Evolutionary conservation across 2,113 vertebrate genomes (phyloP).

Genomic region (Glareola pratincola): DNA sequence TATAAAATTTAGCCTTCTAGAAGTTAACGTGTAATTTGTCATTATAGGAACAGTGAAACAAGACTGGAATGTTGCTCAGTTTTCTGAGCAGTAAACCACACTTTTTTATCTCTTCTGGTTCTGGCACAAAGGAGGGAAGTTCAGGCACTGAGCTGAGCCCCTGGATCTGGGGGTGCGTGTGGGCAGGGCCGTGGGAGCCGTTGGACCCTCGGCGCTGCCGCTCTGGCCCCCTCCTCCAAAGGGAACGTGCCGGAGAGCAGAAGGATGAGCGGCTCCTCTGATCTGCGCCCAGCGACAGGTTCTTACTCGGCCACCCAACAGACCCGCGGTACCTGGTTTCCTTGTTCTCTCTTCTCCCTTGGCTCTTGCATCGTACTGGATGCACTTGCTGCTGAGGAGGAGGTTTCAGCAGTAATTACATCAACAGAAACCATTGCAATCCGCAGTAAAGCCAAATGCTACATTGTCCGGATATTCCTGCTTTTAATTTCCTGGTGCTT

Average conservation of each 20-base stretch:
- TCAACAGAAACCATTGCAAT: background rate
- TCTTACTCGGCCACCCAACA: background rate
- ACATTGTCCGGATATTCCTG: background rate
- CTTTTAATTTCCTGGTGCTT: background rate
- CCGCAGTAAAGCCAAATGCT: background rate
- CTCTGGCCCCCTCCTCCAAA: background rate
- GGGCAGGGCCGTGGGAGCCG: background rate
- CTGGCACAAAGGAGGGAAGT: background rate
- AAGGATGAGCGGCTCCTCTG: background rate
- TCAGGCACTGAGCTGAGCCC: background rate
- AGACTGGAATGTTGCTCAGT: background rate
- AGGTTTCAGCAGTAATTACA: background rate
- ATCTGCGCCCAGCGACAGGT: background rate
- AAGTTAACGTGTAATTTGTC: constrained; percentile 30
- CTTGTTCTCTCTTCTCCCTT: background rate
- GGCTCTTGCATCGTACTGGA: background rate
- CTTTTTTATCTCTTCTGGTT: background rate
- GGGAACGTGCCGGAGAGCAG: background rate
- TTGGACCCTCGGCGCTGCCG: fast-evolving
- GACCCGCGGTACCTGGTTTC: background rate
- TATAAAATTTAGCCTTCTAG: constrained; percentile 14
- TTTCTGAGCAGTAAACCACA: background rate
- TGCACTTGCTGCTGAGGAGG: background rate
- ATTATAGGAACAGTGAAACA: background rate
- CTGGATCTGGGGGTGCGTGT: background rate